Conservation (phyloP, 2,888 invertebrate species). For the Epinotia ramella region DNA sequence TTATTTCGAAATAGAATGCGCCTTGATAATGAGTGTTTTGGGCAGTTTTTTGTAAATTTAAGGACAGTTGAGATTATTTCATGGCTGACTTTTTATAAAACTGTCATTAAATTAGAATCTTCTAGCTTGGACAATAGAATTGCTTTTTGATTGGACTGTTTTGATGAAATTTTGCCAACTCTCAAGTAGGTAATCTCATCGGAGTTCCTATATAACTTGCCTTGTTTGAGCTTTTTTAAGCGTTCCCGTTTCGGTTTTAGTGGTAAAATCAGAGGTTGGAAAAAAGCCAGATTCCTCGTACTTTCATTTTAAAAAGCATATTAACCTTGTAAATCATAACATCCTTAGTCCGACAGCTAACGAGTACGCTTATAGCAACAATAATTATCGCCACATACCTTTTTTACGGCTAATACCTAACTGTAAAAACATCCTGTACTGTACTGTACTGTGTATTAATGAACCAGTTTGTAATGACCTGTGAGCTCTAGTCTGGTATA, state of each 20-base stretch:
- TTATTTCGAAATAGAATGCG: too few species aligned
- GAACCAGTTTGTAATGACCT: neutral
- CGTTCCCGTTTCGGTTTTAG: neutral
- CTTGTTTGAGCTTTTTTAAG: neutral
- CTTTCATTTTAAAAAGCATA: neutral
- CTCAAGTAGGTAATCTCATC: too few species aligned
- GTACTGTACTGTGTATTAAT: too few species aligned
- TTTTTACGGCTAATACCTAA: constrained; percentile 22
- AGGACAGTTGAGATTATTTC: too few species aligned
- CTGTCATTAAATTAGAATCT: too few species aligned
- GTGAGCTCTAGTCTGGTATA: neutral
- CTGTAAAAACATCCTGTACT: constrained; percentile 27
- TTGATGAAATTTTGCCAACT: too few species aligned
- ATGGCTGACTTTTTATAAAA: too few species aligned
- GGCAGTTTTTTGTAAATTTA: too few species aligned
- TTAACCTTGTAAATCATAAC: neutral
- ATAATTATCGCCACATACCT: constrained; percentile 32
- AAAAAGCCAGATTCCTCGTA: neutral
- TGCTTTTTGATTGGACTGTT: too few species aligned
- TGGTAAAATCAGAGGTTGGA: neutral
- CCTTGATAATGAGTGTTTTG: too few species aligned
- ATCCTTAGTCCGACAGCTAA: neutral
- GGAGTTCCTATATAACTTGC: neutral
- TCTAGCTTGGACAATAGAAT: too few species aligned
- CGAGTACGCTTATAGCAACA: neutral